Conservation (phyloP, 1,140 invertebrate genomes). For the Sycophila sp. region DNA sequence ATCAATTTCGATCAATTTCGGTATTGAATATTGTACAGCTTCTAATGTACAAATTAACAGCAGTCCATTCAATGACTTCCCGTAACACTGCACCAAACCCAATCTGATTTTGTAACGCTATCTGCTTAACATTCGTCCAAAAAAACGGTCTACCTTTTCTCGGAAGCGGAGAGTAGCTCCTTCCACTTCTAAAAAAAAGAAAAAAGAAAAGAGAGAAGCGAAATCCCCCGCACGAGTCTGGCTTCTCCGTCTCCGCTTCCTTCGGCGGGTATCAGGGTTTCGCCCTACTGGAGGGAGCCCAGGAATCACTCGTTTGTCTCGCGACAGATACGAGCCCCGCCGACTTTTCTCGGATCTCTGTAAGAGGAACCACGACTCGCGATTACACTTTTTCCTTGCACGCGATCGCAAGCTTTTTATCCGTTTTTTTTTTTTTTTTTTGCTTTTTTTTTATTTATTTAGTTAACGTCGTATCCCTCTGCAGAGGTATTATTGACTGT, state of each 20-base stretch:
- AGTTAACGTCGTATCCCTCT: not conserved
- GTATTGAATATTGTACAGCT: too few species aligned
- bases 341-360: too few species aligned
- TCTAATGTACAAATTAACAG: too few species aligned
- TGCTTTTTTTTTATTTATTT: not conserved
- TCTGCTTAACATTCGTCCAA: too few species aligned
- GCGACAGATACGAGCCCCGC: conserved; percentile 2
- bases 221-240: not conserved
- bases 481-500: too few species aligned
- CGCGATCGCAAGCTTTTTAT: not conserved
- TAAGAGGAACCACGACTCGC: not conserved
- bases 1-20: too few species aligned
- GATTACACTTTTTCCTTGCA: conserved; percentile 12
- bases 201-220: not conserved
- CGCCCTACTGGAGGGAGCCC: not conserved
- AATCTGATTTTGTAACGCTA: too few species aligned
- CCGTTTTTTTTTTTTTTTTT: not conserved
- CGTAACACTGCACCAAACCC: too few species aligned
- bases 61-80: too few species aligned
- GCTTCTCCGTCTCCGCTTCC: too few species aligned
- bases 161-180: not conserved
- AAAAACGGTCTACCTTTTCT: not conserved
- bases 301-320: conserved; percentile 9
- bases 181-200: too few species aligned
- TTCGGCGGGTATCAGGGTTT: not conserved